Evolutionary conservation across 23 tunicate species (phyloP), one percentile per base, ranked within the genome.

Genomic region (Ciona savignyi): DNA sequence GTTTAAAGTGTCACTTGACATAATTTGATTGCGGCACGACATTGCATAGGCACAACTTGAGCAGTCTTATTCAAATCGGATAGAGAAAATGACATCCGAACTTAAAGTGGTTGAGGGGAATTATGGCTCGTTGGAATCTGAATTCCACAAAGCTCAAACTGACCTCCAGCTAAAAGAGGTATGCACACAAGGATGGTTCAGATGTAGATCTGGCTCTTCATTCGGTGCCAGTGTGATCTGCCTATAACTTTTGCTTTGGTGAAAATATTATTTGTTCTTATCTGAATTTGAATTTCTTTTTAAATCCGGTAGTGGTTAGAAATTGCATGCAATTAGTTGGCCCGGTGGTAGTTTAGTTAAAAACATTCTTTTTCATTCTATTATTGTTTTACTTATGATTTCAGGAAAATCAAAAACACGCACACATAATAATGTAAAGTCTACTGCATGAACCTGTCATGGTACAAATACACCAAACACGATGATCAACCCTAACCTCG

Each of bases 91-190:
- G 65, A 34, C 68, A n/a, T 62, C 15, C 24, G 30, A 74, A 34
- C 66, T 75, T 21, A 75, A 60, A 6, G 30, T 67, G 25, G 72
- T 73, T 33, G 65, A 86, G 35, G 76, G 70, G 23, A 28, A 63
- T 11, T 80, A 68, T 32, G 70, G 29, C 3, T 24, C 77, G 19
- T 78, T 86, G 27, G 85, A 86, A 24, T 25, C 65, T 35, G 85
- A 74, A 32, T 80, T 35, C 31, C 80, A 80, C 42, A 74, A 86
- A 79, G 81, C 78, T 25, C 83, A 86, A 75, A 33, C 67, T 0
- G 73, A 78, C 25, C 60, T 86, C 21, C 80, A 86, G 63, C 32
- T 62, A 2, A 70, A 68, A 26, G 85, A 86, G 93, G 93, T 86
- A 49, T 61, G 64, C 28, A 6, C 67, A n/a, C n/a, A n/a, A n/a